phyloP scores from a whole-genome alignment of 2,888 invertebrate genomes.

The Ormia ochracea region DNA sequence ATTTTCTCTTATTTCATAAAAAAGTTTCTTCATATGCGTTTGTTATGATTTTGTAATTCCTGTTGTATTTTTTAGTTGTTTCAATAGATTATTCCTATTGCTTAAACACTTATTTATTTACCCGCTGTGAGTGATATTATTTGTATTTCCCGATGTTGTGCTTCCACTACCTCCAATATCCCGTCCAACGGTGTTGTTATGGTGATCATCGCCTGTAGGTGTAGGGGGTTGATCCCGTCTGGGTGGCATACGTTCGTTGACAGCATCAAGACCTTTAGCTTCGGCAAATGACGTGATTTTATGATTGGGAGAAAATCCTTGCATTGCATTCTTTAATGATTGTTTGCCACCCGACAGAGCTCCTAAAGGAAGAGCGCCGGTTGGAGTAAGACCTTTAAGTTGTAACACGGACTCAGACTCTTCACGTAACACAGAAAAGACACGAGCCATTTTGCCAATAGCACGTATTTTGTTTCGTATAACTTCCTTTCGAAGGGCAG shows the following conservation, averaged over 20 bases:
- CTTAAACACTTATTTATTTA: conserved; percentile 65
- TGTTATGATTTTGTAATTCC: conserved; percentile 8
- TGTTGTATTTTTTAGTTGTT: conserved; percentile 2
- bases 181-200: conserved; percentile 67
- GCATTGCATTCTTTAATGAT: conserved; percentile 95
- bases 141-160: conserved; percentile 55
- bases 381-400: conserved; percentile 98
- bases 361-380: conserved; percentile 96
- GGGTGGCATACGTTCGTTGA: conserved; percentile 99
- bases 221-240: conserved; percentile 91
- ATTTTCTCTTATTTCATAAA: conserved; percentile 21
- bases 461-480: conserved; percentile 99
- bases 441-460: conserved; percentile 99
- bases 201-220: conserved; percentile 75
- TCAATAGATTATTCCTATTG: conserved; percentile 36
- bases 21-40: conserved; percentile 13
- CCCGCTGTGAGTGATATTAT: conserved; percentile 70
- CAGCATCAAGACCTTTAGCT: conserved; percentile 98
- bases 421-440: conserved; percentile 99
- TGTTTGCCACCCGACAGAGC: conserved; percentile 97
- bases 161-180: conserved; percentile 65
- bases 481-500: conserved; percentile 98
- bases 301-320: conserved; percentile 97
- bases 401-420: conserved; percentile 99
- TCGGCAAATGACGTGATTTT: conserved; percentile 99